Conservation (phyloP, 2,888 invertebrate species). For the Eledone cirrhosa region DNA sequence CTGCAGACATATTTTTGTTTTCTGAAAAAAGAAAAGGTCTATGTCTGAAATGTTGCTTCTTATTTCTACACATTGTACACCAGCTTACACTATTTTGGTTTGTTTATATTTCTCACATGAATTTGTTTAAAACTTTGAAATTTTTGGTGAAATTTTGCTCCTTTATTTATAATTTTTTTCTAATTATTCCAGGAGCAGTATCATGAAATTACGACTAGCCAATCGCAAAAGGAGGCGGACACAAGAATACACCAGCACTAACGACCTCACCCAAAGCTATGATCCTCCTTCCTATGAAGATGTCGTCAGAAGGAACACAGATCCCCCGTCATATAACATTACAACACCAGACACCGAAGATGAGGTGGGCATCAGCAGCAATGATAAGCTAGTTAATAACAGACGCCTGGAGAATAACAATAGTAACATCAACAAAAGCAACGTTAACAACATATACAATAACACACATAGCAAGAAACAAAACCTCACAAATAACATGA, state of each 20-base stretch:
- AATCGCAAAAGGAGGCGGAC: slow-evolving; percentile 12
- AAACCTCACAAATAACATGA: neutral
- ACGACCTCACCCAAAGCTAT: slow-evolving; percentile 20
- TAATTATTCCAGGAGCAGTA: neutral
- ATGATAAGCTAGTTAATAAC: neutral
- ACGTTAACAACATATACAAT: neutral
- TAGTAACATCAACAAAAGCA: neutral
- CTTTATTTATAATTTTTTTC: no score
- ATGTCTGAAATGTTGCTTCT: no score
- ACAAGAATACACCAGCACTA: slow-evolving; percentile 22
- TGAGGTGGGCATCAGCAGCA: neutral
- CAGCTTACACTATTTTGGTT: no score
- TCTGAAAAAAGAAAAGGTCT: no score
- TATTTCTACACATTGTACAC: no score
- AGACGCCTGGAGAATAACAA: neutral
- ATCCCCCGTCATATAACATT: slow-evolving; percentile 11
- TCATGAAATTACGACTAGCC: neutral
- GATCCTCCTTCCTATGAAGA: slow-evolving; percentile 26
- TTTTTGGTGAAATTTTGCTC: no score
- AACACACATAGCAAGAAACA: neutral
- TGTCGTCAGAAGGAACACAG: neutral
- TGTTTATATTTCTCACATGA: no score
- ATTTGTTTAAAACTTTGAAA: no score
- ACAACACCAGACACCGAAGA: neutral
- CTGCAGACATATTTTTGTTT: no score